A percentile compares a stretch with the other conserved stretches of the same genome.
These are phyloP conservation scores for Sandelia bainsii DNA, from an alignment of 2,797 vertebrate species.

Conservation along the genomic window DNA sequence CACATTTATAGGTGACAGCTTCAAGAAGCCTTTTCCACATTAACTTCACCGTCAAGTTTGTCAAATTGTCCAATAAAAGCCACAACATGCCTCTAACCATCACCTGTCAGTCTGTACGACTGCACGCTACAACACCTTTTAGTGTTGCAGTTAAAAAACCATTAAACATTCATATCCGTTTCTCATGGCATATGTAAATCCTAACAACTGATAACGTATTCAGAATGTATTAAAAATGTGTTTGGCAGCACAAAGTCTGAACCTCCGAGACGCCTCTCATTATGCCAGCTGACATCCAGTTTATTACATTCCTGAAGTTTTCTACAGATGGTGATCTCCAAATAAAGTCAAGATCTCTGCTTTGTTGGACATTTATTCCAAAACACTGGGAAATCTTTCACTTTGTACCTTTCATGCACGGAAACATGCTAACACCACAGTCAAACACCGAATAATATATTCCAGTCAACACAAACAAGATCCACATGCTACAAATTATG, in stretches of 20 bases:
- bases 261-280: background rate
- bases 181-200: conserved; percentile 6
- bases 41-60: background rate
- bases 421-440: conserved; percentile 15
- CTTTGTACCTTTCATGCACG: conserved; percentile 7
- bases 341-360: background rate
- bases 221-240: background rate
- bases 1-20: background rate
- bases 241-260: background rate
- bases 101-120: background rate
- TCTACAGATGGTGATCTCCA: background rate
- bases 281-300: background rate
- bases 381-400: background rate
- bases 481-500: conserved; percentile 9
- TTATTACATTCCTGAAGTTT: background rate
- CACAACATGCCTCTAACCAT: background rate
- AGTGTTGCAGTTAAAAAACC: conserved; percentile 1
- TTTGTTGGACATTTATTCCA: background rate
- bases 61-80: conserved; percentile 9
- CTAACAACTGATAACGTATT: background rate
- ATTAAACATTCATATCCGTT: conserved; percentile 4
- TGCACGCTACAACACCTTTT: background rate
- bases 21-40: too few relatives aligned
- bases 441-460: conserved; percentile 39
- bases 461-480: conserved; percentile 3